A percentile compares a stretch with the other conserved stretches of the same genome.
phyloP scores from a whole-genome alignment of 2,888 invertebrate species.

The Polydrusus tereticollis region DNA sequence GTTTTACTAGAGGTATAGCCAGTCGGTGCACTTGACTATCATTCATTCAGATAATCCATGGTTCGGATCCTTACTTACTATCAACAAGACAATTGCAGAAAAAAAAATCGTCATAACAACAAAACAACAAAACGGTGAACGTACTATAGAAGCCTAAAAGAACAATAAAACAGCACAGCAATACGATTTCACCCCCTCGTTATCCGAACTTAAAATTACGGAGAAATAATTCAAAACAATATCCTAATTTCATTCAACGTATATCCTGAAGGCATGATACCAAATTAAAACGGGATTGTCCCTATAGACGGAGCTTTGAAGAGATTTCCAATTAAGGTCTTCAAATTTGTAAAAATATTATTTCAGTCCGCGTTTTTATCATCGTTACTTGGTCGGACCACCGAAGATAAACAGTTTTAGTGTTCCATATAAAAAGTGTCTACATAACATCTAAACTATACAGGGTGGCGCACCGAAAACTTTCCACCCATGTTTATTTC shows the following conservation, averaged over 20 bases:
- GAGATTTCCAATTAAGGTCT: constrained; percentile 48
- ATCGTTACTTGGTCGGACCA: background rate
- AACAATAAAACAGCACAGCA: constrained; percentile 29
- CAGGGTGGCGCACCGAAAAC: no score
- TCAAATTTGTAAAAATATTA: constrained; percentile 44
- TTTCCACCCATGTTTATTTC: no score
- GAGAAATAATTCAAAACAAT: constrained; percentile 48
- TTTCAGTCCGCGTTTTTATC: background rate
- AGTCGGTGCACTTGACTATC: no score
- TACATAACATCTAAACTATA: no score
- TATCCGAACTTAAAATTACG: constrained; percentile 34
- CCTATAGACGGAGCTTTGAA: constrained; percentile 35
- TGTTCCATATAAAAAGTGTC: no score
- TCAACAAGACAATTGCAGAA: no score
- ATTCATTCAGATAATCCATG: no score
- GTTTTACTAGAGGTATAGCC: no score
- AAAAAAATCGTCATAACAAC: no score
- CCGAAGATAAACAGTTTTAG: background rate
- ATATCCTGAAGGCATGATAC: constrained; percentile 41
- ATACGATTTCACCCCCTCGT: constrained; percentile 7
- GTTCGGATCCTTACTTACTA: no score
- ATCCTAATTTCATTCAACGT: constrained; percentile 45
- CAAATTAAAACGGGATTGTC: constrained; percentile 36
- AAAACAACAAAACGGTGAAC: no score
- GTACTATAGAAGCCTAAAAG: no score